These are phyloP conservation scores for Alectura lathami DNA, from an alignment of 2,113 vertebrate genomes.

Conservation along the genomic window DNA sequence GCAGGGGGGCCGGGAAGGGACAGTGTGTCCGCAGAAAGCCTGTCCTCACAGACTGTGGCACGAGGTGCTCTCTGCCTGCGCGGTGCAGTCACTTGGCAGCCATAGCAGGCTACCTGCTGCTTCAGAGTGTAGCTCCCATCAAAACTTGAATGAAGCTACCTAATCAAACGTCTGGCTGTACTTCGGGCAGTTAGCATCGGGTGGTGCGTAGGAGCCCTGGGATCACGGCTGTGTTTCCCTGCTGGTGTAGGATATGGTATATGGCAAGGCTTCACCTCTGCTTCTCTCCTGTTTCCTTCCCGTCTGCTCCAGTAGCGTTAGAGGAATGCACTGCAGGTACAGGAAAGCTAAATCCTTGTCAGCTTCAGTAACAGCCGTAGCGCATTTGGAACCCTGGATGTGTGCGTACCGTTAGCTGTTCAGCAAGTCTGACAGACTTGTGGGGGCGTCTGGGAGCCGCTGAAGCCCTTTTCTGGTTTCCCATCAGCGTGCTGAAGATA, in stretches of 20 bases:
- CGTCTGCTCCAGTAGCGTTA: neutral
- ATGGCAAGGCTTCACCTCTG: neutral
- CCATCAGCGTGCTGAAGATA: neutral
- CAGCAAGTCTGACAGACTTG: neutral
- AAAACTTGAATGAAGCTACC: neutral
- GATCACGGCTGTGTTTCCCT: neutral
- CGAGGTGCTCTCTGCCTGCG: neutral
- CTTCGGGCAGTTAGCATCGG: neutral
- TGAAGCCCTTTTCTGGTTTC: neutral
- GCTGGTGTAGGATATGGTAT: neutral
- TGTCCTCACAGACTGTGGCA: neutral
- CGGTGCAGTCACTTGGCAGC: neutral
- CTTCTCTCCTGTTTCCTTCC: neutral
- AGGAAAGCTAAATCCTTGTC: neutral
- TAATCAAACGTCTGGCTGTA: neutral
- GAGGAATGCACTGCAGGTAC: neutral
- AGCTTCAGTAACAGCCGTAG: neutral
- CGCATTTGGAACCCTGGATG: neutral
- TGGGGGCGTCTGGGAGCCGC: neutral
- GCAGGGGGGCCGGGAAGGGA: neutral
- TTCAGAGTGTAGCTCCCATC: neutral
- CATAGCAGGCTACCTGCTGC: neutral
- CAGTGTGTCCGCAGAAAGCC: neutral
- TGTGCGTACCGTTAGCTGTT: rapidly evolving
- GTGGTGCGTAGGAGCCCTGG: neutral